Percentiles rank a stretch among this genome's conserved stretches.
These are phyloP conservation scores for Antennarius maculatus DNA, from an alignment of 2,797 vertebrate genomes.

Conservation along the genomic window DNA sequence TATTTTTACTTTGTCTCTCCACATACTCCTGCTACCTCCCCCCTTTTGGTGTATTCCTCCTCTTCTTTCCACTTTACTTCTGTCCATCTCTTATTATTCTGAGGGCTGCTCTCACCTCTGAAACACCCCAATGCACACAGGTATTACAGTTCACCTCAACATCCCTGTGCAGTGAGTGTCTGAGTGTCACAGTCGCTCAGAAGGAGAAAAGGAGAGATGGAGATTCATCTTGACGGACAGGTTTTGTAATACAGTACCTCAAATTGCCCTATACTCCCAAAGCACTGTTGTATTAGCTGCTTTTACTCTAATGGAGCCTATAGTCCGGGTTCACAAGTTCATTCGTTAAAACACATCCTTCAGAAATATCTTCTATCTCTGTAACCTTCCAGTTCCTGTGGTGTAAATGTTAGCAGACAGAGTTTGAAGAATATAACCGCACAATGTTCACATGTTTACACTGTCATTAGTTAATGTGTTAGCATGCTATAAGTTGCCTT, in stretches of 20 bases:
- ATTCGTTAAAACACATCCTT: conserved; percentile 1
- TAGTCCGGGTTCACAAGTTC: conserved; percentile 2
- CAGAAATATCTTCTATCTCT: background rate
- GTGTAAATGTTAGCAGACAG: background rate
- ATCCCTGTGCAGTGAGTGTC: conserved; percentile 9
- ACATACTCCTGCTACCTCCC: conserved; percentile 3
- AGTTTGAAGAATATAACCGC: background rate
- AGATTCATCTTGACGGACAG: conserved; percentile 64
- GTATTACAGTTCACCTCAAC: conserved; percentile 69
- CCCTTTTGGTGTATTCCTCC: conserved; percentile 35
- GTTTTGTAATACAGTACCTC: conserved; percentile 57
- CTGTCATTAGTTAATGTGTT: too few relatives aligned
- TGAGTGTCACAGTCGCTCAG: conserved; percentile 21
- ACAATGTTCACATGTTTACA: too few relatives aligned
- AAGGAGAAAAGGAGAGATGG: conserved; percentile 30
- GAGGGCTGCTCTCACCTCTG: conserved; percentile 50
- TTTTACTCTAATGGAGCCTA: conserved; percentile 26
- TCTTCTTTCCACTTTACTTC: conserved; percentile 54
- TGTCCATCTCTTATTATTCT: conserved; percentile 69
- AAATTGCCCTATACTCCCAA: conserved; percentile 44
- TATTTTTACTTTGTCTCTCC: conserved; percentile 66
- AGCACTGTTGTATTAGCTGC: conserved; percentile 23
- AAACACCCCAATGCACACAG: conserved; percentile 74
- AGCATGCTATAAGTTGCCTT: background rate
- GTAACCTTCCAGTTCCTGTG: background rate